Evolutionary conservation across 2,797 vertebrate genomes (phyloP), one percentile per base, ranked within the genome.

Genomic region (Macrochelys suwanniensis): DNA sequence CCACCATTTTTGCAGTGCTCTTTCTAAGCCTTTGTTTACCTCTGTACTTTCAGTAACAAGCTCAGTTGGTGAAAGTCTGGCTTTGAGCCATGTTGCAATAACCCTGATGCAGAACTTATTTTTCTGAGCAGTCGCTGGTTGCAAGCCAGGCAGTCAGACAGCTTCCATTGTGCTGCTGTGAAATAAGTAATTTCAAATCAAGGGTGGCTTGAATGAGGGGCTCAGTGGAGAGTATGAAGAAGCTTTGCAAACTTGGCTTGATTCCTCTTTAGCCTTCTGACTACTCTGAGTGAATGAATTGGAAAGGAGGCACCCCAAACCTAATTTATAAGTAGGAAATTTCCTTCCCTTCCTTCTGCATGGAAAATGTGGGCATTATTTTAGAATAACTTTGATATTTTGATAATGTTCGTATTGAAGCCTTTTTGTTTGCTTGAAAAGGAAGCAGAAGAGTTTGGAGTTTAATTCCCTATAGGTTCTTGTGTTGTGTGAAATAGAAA

Each of bases 21-120:
- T 15, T 94, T 93, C 77, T 85, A 53, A 79, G 80, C 61, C 79
- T 93, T 79, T 91, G 84, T 95, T 85, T 95, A 57, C 88, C 84
- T 25, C 88, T 82, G 54, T 87, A 79, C 57, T 89, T 93, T 81
- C 92, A 92, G 82, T 45, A 91, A 59, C 57, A 93, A 95, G 77
- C 84, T 88, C 61, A 47, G 82, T 61, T 82, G 87, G 94, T 94
- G 33, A 88, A 93, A 93, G 68, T 50, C 85, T 96, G 95, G 90
- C 95, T 93, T 65, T 26, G 84, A 74, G 93, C 95, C 90, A 65
- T 1, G 9, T 15, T 56, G 87, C 85, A 56, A 4, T 28, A 90
- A 82, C 21, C 7, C 80, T 85, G 85, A 83, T 0, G 2, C 87
- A 88, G 89, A 89, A 77, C 77, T 26, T 16, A 5, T 90, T 68